Evolutionary conservation across 2,888 invertebrate species (phyloP).

Genomic region (Tyria jacobaeae): DNA sequence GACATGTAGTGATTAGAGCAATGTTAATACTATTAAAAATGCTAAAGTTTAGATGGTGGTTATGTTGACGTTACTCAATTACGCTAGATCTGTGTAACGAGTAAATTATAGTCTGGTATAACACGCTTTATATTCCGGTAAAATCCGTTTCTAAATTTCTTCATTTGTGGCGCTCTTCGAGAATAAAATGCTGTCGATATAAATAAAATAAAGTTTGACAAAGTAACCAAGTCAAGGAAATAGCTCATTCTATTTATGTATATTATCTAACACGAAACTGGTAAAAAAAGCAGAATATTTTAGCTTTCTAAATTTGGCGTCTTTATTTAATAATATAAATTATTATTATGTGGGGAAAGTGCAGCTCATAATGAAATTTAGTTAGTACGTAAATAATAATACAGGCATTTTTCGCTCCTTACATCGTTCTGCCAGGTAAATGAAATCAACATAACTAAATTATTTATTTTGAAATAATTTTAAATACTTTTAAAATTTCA

Average conservation of each 20-base stretch:
- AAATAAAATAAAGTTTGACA: neutral
- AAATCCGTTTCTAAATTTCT: too few relatives aligned
- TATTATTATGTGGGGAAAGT: constrained; percentile 6
- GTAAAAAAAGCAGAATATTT: neutral
- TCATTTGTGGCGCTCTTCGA: neutral
- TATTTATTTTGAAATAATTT: neutral
- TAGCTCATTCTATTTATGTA: neutral
- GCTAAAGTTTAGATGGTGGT: too few relatives aligned
- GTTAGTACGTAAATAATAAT: neutral
- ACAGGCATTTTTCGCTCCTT: too few relatives aligned
- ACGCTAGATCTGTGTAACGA: too few relatives aligned
- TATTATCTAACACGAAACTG: neutral
- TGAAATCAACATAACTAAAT: neutral
- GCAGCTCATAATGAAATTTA: neutral
- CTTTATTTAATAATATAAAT: neutral
- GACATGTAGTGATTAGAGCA: neutral
- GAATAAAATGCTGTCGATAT: neutral
- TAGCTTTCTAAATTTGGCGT: neutral
- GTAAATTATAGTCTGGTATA: too few relatives aligned
- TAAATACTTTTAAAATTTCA: neutral
- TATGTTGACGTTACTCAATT: too few relatives aligned
- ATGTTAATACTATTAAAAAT: too few relatives aligned
- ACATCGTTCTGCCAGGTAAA: neutral
- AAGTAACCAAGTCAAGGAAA: neutral
- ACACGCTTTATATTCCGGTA: too few relatives aligned